Evolutionary conservation across 2,888 invertebrate species (phyloP).

Genomic region (Tortricodes alternella): DNA sequence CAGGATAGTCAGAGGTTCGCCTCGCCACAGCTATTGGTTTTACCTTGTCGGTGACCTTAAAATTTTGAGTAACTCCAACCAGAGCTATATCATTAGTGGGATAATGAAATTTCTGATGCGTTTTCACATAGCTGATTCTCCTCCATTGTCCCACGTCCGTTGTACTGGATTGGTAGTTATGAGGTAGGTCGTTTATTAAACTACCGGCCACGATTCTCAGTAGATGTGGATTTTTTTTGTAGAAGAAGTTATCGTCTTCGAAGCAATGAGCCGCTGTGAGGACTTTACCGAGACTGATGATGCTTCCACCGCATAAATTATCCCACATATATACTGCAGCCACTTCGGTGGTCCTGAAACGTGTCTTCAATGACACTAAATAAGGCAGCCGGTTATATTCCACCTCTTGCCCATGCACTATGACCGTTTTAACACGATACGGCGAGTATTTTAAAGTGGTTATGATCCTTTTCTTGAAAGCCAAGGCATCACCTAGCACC

Average conservation of each 20-base stretch:
- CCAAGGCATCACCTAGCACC: background rate
- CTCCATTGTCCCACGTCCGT: constrained; percentile 42
- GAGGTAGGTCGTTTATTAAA: constrained; percentile 41
- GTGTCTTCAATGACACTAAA: constrained; percentile 51
- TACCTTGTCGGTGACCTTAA: constrained; percentile 44
- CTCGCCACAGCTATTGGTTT: constrained; percentile 41
- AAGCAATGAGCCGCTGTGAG: constrained; percentile 70
- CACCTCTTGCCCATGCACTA: constrained; percentile 55
- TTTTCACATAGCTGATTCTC: constrained; percentile 31
- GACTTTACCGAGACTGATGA: constrained; percentile 48
- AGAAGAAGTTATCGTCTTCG: constrained; percentile 50
- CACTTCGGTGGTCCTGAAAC: background rate
- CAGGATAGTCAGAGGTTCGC: constrained; percentile 42
- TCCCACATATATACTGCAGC: constrained; percentile 41
- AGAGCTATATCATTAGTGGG: constrained; percentile 58
- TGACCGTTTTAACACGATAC: constrained; percentile 44
- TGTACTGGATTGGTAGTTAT: constrained; percentile 41
- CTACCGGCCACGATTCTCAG: constrained; percentile 54
- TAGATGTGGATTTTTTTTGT: background rate
- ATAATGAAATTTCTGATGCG: constrained; percentile 43
- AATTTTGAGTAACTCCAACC: constrained; percentile 39
- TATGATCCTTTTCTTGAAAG: constrained; percentile 46
- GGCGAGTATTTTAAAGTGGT: constrained; percentile 57
- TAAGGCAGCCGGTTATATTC: constrained; percentile 50
- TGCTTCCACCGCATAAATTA: constrained; percentile 63